Base-by-base conservation (phyloP, 2,113 vertebrate species). In the Anoplopoma fimbria region DNA sequence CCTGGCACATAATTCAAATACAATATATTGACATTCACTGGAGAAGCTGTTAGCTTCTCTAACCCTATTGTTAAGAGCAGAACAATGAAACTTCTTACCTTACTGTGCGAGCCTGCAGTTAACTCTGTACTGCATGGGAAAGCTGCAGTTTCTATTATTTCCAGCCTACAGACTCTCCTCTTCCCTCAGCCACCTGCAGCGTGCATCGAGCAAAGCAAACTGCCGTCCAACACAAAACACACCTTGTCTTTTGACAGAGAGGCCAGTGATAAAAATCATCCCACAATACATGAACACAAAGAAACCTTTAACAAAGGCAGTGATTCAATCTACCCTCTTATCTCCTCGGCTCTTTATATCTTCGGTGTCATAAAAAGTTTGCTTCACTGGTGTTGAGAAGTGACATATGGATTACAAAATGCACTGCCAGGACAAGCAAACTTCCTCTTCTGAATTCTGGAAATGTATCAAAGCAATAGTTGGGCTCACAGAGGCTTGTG, bases 241-340 rank as follows among this genome's bases (percentile, higher is more conserved):
- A 92, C 81, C 89, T 87, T 83, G 87, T 87, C 90, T 94, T 90
- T 94, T 90, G 74, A 94, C 55, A 64, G 86, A 62, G 70, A 88
- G 86, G 75, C 69, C 67, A 23, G 80, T 77, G 93, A 93, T 93
- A 89, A 93, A 92, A 90, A 92, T 90, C 87, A 87, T 72, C 88
- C 87, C 83, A 83, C 85, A 85, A 91, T 77, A 89, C 71, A 81
- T 69, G 80, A 81, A 90, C 36, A 92, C 93, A 93, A 94, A 92
- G 92, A 83, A 83, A 88, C 63, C 76, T 79, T 83, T 90, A 91
- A 94, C 83, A 93, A 91, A 92, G 89, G 77, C 81, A 71, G 64
- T 87, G 93, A 93, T 92, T 93, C 78, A 84, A 80, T 93, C 87
- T 85, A 64, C 42, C 65, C 62, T 83, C 76, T 91, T 92, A 93